Percentiles rank a stretch among this genome's conserved stretches.
Conservation (phyloP, 2,113 vertebrate species). For the Anarhynchus alexandrinus region DNA sequence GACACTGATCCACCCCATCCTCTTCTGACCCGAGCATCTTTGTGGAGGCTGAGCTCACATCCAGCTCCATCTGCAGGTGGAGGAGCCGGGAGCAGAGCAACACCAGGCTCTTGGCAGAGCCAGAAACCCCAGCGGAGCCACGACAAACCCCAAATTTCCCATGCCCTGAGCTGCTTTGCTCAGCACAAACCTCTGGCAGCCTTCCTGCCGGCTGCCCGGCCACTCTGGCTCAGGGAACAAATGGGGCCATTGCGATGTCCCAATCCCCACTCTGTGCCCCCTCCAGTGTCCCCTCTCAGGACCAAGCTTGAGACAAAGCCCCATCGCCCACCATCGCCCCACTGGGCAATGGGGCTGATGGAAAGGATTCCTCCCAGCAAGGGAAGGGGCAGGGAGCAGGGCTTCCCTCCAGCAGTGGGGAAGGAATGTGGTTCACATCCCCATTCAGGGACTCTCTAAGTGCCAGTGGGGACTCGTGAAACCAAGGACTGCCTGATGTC, state of each 20-base stretch:
- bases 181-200: background rate
- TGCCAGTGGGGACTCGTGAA: background rate
- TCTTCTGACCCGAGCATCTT: background rate
- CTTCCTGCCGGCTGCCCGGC: fast-evolving
- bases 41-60: background rate
- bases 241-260: background rate
- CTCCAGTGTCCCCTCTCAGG: background rate
- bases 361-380: background rate
- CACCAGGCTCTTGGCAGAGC: background rate
- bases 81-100: background rate
- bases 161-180: background rate
- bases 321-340: background rate
- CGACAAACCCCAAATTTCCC: background rate
- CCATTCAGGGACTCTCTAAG: background rate
- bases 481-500: background rate
- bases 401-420: background rate
- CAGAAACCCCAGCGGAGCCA: background rate
- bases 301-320: fast-evolving
- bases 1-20: background rate
- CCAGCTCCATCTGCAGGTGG: background rate
- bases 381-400: background rate
- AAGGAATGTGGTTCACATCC: background rate
- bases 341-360: background rate
- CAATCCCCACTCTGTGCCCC: background rate
- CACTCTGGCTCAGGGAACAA: background rate